Evolutionary conservation across 2,888 invertebrate species (phyloP).

Genomic region (Chrysolina haemoptera): DNA sequence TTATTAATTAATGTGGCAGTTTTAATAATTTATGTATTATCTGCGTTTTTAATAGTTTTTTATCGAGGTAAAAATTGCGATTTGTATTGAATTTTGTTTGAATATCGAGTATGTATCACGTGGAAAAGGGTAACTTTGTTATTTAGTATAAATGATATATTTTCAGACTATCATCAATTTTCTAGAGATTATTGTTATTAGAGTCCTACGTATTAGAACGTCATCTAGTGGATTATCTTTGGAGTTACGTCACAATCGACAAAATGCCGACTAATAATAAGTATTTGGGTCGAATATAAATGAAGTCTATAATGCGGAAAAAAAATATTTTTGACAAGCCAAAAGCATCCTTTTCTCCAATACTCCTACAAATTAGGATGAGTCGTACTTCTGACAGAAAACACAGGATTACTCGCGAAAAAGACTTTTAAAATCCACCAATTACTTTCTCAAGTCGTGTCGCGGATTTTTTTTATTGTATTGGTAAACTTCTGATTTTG

Average conservation of each 20-base stretch:
- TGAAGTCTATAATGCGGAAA: too few species aligned
- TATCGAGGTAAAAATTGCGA: constrained; percentile 41
- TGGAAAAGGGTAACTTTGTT: constrained; percentile 60
- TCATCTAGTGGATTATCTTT: not conserved
- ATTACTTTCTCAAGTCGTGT: too few species aligned
- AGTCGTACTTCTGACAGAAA: too few species aligned
- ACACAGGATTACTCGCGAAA: too few species aligned
- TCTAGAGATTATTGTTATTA: constrained; percentile 32
- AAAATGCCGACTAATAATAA: not conserved
- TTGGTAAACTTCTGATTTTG: not conserved
- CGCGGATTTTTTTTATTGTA: too few species aligned
- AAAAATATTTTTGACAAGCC: too few species aligned
- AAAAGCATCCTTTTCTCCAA: too few species aligned
- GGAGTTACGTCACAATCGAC: constrained; percentile 4
- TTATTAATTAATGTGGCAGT: constrained; percentile 50
- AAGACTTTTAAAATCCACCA: too few species aligned
- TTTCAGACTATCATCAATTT: constrained; percentile 38
- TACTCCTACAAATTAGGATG: too few species aligned
- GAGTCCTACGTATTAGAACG: not conserved
- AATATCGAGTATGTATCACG: constrained; percentile 53
- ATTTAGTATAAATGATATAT: constrained; percentile 55
- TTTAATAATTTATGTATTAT: constrained; percentile 51
- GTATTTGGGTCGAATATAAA: not conserved
- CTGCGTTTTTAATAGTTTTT: constrained; percentile 55
- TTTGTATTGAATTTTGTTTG: constrained; percentile 50